phyloP scores from a whole-genome alignment of 2,113 vertebrate species.

The Pycnonotus jocosus region DNA sequence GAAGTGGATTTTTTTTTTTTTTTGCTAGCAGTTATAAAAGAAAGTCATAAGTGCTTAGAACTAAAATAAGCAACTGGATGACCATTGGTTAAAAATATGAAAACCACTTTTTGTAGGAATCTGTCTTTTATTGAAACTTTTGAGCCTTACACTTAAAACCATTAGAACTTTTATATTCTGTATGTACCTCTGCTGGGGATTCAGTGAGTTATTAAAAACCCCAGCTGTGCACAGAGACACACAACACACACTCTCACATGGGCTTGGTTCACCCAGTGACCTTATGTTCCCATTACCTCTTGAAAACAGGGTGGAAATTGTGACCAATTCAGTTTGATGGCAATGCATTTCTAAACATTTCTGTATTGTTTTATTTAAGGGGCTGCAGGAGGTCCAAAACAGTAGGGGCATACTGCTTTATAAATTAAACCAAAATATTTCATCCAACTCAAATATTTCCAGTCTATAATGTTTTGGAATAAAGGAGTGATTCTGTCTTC shows the following conservation, averaged over 20 bases:
- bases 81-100: neutral
- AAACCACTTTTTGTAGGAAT: neutral
- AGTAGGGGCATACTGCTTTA: neutral
- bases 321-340: neutral
- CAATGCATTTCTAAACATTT: neutral
- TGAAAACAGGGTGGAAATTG: neutral
- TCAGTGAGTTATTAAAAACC: neutral
- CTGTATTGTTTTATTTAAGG: neutral
- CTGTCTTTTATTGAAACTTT: neutral
- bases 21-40: neutral
- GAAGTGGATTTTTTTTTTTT: neutral
- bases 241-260: accelerated
- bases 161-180: neutral
- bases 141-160: neutral
- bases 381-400: neutral
- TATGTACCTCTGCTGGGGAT: neutral
- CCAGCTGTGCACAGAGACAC: neutral
- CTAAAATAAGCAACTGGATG: neutral
- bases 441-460: constrained; percentile 57
- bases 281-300: neutral
- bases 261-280: neutral
- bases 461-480: constrained; percentile 34
- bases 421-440: neutral
- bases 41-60: neutral
- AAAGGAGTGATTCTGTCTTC: neutral